Percentiles rank a stretch among this genome's conserved stretches.
These are phyloP conservation scores for Aspidoscelis tigris DNA, from an alignment of 2,113 vertebrate genomes.

Conservation along the genomic window DNA sequence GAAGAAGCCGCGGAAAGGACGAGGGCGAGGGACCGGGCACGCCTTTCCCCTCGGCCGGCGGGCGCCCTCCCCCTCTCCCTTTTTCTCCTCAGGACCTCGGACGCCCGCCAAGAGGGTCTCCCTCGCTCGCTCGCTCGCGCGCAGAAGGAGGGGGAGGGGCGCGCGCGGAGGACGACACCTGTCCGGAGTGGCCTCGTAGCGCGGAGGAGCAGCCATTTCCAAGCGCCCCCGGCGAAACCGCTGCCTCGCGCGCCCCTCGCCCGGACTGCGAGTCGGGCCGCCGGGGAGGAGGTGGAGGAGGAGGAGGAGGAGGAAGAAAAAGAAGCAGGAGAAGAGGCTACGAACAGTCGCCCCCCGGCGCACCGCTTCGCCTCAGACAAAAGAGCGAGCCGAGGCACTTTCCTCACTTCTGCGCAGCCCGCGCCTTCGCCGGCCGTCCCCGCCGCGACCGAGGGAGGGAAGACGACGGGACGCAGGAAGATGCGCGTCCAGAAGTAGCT, in stretches of 20 bases:
- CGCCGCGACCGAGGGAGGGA: too few relatives aligned
- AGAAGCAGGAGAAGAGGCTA: not conserved
- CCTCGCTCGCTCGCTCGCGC: too few relatives aligned
- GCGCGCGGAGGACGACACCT: not conserved
- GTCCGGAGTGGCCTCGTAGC: not conserved
- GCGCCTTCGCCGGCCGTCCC: not conserved
- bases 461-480: not conserved
- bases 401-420: not conserved
- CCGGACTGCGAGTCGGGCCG: not conserved
- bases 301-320: not conserved
- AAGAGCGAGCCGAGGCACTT: not conserved
- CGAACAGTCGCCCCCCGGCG: not conserved
- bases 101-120: not conserved
- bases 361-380: conserved; percentile 17
- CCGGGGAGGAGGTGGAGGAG: not conserved
- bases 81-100: not conserved
- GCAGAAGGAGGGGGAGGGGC: not conserved
- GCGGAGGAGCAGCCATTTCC: not conserved
- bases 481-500: not conserved
- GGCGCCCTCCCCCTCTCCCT: not conserved
- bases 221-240: not conserved
- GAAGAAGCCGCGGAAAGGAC: not conserved
- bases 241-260: not conserved
- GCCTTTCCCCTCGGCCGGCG: not conserved
- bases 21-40: not conserved